Conservation (phyloP, 2,888 invertebrate genomes). For the Anorthoa munda region DNA sequence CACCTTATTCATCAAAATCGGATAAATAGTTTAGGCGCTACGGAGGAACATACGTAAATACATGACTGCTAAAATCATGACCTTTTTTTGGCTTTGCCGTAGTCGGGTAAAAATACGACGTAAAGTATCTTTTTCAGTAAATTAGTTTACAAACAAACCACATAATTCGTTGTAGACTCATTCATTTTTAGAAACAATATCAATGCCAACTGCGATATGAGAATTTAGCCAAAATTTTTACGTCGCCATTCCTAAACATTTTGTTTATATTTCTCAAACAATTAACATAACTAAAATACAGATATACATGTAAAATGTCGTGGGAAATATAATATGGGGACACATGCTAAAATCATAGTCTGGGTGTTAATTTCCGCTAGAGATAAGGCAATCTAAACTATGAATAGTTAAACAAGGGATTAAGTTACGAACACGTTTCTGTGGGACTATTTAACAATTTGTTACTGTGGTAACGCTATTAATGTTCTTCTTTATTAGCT, state of each 20-base stretch:
- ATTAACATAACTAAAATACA: background rate
- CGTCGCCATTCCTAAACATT: constrained; percentile 8
- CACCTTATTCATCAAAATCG: too few relatives aligned
- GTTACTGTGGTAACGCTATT: constrained; percentile 33
- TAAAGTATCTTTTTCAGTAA: background rate
- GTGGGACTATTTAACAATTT: constrained; percentile 7
- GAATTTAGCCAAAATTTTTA: constrained; percentile 19
- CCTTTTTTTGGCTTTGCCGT: too few relatives aligned
- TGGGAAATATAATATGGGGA: constrained; percentile 53
- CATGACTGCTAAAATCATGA: too few relatives aligned
- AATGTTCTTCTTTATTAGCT: constrained; percentile 1
- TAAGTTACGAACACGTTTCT: constrained; percentile 45
- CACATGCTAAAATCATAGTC: constrained; percentile 58
- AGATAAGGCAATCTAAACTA: constrained; percentile 56
- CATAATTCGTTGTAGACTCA: background rate
- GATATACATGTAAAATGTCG: constrained; percentile 25
- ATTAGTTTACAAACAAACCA: constrained; percentile 13
- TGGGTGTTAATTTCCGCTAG: constrained; percentile 57
- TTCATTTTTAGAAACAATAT: constrained; percentile 18
- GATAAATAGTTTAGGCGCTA: too few relatives aligned
- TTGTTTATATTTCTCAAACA: constrained; percentile 1
- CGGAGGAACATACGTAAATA: too few relatives aligned
- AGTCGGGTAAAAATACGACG: background rate
- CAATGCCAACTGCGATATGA: constrained; percentile 51
- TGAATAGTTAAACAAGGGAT: constrained; percentile 54